Percentiles rank a stretch among this genome's conserved stretches.
Evolutionary conservation across 2,113 vertebrate species (phyloP).

Genomic region (cat (Felis catus)): DNA sequence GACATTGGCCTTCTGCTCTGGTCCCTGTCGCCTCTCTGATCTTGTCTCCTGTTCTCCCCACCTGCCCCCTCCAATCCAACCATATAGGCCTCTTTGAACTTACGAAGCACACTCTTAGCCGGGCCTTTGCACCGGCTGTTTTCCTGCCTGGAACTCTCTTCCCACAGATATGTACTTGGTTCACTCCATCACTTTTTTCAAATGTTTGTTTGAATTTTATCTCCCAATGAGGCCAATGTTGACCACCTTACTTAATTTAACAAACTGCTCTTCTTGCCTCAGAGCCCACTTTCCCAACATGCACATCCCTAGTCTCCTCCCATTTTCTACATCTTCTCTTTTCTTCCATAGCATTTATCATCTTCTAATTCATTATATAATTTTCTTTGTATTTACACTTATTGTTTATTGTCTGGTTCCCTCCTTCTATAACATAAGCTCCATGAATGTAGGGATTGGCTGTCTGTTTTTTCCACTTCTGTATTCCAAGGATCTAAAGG

Average conservation of each 20-base stretch:
- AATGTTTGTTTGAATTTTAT: not conserved
- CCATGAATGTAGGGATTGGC: not conserved
- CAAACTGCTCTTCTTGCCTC: not conserved
- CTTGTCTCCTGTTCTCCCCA: not conserved
- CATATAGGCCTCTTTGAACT: not conserved
- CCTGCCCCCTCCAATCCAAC: not conserved
- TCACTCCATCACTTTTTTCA: not conserved
- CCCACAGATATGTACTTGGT: not conserved
- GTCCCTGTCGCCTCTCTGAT: not conserved
- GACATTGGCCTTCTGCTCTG: not conserved
- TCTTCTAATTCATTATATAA: not conserved
- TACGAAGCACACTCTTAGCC: too few species aligned
- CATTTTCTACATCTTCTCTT: not conserved
- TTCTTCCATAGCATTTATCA: not conserved
- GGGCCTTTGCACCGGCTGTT: not conserved
- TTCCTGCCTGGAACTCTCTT: not conserved
- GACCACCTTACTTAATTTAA: not conserved
- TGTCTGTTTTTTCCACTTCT: not conserved
- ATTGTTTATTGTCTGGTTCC: not conserved
- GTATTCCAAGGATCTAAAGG: not conserved
- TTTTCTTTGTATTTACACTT: not conserved
- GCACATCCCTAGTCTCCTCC: not conserved
- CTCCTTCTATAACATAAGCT: not conserved
- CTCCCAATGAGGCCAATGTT: not conserved
- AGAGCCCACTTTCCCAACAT: not conserved